Percentiles rank a stretch among this genome's conserved stretches.
Conservation (phyloP, 2,888 invertebrate genomes). For the Phaonia tiefii region DNA sequence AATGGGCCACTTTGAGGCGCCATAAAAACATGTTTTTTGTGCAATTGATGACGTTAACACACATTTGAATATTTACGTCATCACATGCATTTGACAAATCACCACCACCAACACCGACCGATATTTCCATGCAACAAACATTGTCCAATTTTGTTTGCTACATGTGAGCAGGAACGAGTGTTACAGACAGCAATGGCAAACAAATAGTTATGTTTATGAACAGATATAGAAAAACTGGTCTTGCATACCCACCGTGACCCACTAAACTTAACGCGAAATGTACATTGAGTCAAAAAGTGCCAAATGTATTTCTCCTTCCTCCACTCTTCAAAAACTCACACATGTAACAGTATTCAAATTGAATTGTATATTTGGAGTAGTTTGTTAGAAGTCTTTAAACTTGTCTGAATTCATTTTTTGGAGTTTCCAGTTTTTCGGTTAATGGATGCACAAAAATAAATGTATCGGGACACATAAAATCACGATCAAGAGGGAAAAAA, state of each 20-base stretch:
- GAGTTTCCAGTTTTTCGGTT: background rate
- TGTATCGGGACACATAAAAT: constrained; percentile 32
- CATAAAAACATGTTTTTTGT: background rate
- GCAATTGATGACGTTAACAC: background rate
- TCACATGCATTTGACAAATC: background rate
- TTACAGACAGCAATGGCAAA: constrained; percentile 36
- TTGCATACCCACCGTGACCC: constrained; percentile 57
- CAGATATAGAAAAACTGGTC: constrained; percentile 62
- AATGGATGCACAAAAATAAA: constrained; percentile 45
- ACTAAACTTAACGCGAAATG: constrained; percentile 63
- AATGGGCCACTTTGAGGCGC: too few relatives aligned
- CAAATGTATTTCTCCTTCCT: background rate
- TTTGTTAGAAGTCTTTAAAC: constrained; percentile 17
- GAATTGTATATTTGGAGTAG: background rate
- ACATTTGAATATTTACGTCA: background rate
- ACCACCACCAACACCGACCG: background rate
- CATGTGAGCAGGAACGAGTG: background rate
- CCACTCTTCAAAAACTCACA: background rate
- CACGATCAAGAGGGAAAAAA: constrained; percentile 17
- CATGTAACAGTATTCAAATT: background rate
- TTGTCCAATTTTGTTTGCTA: background rate
- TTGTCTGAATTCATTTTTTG: constrained; percentile 35
- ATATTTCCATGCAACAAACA: constrained; percentile 19
- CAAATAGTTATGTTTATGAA: constrained; percentile 40
- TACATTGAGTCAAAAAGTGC: background rate